Evolutionary conservation across 2,797 vertebrate genomes (phyloP), one percentile per base, ranked within the genome.

Genomic region (Diplodus sargus): DNA sequence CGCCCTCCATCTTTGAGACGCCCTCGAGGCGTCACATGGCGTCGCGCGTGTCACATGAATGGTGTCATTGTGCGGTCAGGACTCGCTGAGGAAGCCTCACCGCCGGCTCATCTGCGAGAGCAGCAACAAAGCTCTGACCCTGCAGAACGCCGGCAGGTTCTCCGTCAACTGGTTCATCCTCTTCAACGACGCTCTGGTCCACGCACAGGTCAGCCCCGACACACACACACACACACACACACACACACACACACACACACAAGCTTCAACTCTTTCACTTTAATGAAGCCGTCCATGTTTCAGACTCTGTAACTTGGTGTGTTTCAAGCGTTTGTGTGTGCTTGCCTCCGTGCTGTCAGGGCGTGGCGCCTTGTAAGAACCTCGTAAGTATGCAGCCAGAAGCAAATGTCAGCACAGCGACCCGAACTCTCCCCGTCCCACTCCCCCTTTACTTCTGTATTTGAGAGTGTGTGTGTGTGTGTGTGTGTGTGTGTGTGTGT

Each of bases 81-180:
- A 98, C 82, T 98, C 97, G 4, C 91, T 98, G 85, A 92, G 97
- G 84, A 98, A 96, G 88, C 97, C 97, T 0, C 93, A 96, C 14
- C 96, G 98, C 15, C 95, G 98, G 4, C 91, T 99, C 56, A 94
- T 99, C 63, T 99, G 97, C 56, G 97, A 99, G 89, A 99, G 98
- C 92, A 97, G 97, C 91, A 99, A 99, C 92, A 96, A 98, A 56
- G 95, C 91, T 0, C 79, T 99, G 73, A 97, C 95, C 2, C 93
- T 99, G 70, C 98, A 98, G 93, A 98, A 99, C 10, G 96, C 98
- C 0, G 97, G 97, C 20, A 94, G 97, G 61, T 98, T 98, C 92
- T 98, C 97, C 10, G 96, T 98, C 54, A 97, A 98, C 84, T 98
- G 97, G 97, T 98, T 98, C 93, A 98, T 99, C 86, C 96, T 98